Conservation (phyloP, 2,113 vertebrate genomes). For the Gavia stellata region DNA sequence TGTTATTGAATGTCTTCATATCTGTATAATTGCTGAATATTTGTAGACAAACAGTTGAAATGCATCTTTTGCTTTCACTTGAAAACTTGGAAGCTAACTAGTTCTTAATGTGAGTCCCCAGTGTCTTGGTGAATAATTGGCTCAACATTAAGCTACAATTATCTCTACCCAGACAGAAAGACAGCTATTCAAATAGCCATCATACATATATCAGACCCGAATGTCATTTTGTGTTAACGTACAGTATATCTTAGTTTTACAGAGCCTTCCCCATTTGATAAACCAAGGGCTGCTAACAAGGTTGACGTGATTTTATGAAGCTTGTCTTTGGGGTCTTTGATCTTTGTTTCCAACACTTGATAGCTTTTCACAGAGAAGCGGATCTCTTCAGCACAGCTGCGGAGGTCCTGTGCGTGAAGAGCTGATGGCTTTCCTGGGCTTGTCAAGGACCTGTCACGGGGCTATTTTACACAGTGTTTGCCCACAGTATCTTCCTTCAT, state of each 20-base stretch:
- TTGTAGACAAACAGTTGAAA: conserved; percentile 54
- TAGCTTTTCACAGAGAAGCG: background rate
- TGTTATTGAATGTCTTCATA: conserved; percentile 19
- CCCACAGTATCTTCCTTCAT: background rate
- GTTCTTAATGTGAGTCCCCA: conserved; percentile 23
- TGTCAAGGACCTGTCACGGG: background rate
- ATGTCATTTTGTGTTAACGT: background rate
- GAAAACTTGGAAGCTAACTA: conserved; percentile 8
- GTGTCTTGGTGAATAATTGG: conserved; percentile 1
- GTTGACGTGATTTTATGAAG: background rate
- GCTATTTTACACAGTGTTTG: background rate
- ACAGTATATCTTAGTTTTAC: background rate
- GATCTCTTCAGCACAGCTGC: background rate
- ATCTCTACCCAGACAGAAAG: background rate
- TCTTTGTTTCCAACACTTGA: background rate
- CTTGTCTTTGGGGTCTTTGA: background rate
- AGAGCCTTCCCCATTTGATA: background rate
- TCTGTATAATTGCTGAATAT: conserved; percentile 50
- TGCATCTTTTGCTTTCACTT: background rate
- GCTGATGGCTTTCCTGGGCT: background rate
- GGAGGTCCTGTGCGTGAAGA: background rate
- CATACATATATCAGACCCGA: background rate
- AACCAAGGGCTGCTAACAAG: background rate
- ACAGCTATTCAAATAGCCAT: background rate
- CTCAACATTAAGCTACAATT: background rate